Evolutionary conservation across 2,888 invertebrate species (phyloP), one percentile per base, ranked within the genome.

Genomic region (Drosophila neotestacea): DNA sequence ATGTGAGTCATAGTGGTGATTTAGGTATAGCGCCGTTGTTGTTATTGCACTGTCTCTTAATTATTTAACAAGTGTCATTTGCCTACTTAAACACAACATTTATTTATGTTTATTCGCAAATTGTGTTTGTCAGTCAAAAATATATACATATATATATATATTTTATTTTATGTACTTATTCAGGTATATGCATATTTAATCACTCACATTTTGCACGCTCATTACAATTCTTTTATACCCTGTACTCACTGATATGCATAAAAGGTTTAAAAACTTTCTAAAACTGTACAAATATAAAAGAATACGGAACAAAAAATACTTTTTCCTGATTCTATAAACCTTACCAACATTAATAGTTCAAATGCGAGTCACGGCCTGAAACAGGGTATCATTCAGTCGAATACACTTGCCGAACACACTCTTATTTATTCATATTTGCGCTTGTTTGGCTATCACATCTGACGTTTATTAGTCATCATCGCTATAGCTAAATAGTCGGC

Each of bases 391-490:
- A 4, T 6, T 13, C 4, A 13, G 38, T 38, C 38, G 46, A 4
- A 3, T 6, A 32, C n/a, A 9, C 9, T n/a, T 0, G 0, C 5
- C 2, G 5, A 22, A 27, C 16, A 22, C 1, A n/a, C 4, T 4
- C 27, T 16, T 11, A 34, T 48, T 39, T 41, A 10, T 27, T 38
- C 9, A 30, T 30, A 30, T 39, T 38, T 54, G 44, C 34, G 63
- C 71, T 64, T 64, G 62, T 63, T 67, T 47, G n/a, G 59, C 77
- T 51, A 42, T 36, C 59, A 32, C 55, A 39, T 13, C 55, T 32
- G 70, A 48, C 50, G 55, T 32, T 62, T 54, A 67, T 85, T 81
- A 76, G 73, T 85, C 76, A 85, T 66, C 59, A 16, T 39, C 27
- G 22, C 22, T 22, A 22, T 1, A 22, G 30, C 46, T 59, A 44